Evolutionary conservation across 2,113 vertebrate genomes (phyloP).

Genomic region (Pipra filicauda): DNA sequence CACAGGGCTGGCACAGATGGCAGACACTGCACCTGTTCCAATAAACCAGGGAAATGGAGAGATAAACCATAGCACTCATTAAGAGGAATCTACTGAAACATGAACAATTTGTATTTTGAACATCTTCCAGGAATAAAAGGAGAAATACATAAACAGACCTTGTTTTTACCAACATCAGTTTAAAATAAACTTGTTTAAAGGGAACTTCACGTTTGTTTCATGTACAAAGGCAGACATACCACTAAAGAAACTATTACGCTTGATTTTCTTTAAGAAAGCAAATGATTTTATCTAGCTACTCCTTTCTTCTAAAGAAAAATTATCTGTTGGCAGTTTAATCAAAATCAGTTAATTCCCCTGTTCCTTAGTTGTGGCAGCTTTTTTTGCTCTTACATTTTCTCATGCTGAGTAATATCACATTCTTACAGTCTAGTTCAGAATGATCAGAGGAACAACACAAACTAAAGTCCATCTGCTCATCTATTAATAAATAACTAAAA

Average conservation of each 20-base stretch:
- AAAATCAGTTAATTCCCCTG: neutral
- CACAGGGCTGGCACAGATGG: slow-evolving; percentile 23
- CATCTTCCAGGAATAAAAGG: slow-evolving; percentile 38
- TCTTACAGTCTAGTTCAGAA: neutral
- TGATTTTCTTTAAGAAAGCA: neutral
- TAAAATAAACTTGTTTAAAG: neutral
- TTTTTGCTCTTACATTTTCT: neutral
- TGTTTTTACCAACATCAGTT: slow-evolving; percentile 1
- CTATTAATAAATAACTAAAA: neutral
- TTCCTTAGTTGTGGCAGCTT: neutral
- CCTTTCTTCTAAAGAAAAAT: neutral
- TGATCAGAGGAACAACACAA: neutral
- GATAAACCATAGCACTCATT: slow-evolving; percentile 58
- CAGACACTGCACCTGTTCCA: slow-evolving; percentile 73
- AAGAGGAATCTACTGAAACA: slow-evolving; percentile 14
- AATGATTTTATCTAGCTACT: neutral
- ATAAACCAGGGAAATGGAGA: slow-evolving; percentile 42
- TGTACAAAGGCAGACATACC: neutral
- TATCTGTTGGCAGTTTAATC: neutral
- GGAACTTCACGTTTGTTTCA: neutral
- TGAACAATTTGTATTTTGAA: slow-evolving; percentile 50
- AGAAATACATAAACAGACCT: slow-evolving; percentile 14
- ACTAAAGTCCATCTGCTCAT: slow-evolving; percentile 18
- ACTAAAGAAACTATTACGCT: neutral
- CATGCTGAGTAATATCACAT: neutral